Percentiles rank a stretch among this genome's conserved stretches.
Evolutionary conservation across 2,888 invertebrate species (phyloP).

Genomic region (Macrophya annulata): DNA sequence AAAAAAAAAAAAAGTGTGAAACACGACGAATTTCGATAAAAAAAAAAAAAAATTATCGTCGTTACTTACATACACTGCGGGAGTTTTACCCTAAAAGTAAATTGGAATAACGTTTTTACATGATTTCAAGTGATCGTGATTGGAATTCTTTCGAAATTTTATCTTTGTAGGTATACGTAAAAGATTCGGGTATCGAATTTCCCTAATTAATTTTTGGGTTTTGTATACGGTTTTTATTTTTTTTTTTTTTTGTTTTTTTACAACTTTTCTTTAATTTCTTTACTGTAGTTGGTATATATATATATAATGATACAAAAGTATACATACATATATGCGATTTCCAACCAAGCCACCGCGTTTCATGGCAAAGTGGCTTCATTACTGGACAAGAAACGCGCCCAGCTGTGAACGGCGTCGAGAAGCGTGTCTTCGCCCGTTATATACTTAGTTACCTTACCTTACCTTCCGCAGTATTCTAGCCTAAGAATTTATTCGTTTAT

Average conservation of each 20-base stretch:
- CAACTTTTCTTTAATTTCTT: neutral
- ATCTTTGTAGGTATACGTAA: neutral
- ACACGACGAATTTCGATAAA: neutral
- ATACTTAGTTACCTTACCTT: neutral
- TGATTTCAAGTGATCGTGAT: neutral
- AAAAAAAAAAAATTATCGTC: too few species aligned
- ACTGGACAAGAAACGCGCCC: slow-evolving; percentile 39
- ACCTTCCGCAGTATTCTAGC: neutral
- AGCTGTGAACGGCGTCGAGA: slow-evolving; percentile 42
- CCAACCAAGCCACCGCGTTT: neutral
- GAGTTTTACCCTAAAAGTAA: neutral
- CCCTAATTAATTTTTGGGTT: neutral
- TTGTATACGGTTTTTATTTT: too few species aligned
- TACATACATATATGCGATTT: neutral
- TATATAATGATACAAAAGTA: neutral
- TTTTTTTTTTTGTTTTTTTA: neutral
- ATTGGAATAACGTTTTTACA: neutral
- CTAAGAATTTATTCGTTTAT: neutral
- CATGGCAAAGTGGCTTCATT: slow-evolving; percentile 38
- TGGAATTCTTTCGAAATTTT: neutral
- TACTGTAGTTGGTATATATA: neutral
- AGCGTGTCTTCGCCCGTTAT: slow-evolving; percentile 37
- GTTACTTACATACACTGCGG: neutral
- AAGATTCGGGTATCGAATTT: neutral
- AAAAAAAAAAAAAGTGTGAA: neutral